Evolutionary conservation across 2,797 vertebrate species (phyloP).

Genomic region (Takifugu ocellatus): DNA sequence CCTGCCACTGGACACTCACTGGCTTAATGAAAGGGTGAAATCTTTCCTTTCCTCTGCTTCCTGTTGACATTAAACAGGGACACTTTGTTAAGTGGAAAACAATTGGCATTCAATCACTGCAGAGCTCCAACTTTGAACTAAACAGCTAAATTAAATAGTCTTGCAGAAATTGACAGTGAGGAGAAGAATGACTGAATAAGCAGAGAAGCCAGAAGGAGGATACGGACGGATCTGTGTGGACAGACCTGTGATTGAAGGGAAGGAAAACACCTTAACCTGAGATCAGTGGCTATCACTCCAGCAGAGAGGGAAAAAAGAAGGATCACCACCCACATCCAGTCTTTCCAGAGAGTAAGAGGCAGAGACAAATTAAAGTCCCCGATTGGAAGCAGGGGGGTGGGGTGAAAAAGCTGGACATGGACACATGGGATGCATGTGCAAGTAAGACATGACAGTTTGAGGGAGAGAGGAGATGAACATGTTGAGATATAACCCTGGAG

Average conservation of each 20-base stretch:
- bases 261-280: slow-evolving; percentile 56
- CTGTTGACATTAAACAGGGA: not conserved
- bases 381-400: slow-evolving; percentile 21
- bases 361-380: slow-evolving; percentile 21
- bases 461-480: slow-evolving; percentile 53
- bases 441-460: slow-evolving; percentile 30
- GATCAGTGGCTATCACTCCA: slow-evolving; percentile 61
- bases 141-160: slow-evolving; percentile 33
- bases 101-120: slow-evolving; percentile 11
- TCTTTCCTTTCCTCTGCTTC: not conserved
- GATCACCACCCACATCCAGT: slow-evolving; percentile 39
- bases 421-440: slow-evolving; percentile 47
- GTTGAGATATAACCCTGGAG: slow-evolving; percentile 67
- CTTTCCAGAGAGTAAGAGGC: slow-evolving; percentile 34
- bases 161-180: slow-evolving; percentile 26
- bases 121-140: slow-evolving; percentile 20
- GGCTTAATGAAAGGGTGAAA: too few species aligned
- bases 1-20: too few species aligned
- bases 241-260: slow-evolving; percentile 61
- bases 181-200: slow-evolving; percentile 41
- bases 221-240: slow-evolving; percentile 47
- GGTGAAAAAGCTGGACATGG: slow-evolving; percentile 31
- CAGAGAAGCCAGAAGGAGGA: slow-evolving; percentile 23
- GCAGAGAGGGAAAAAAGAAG: slow-evolving; percentile 36
- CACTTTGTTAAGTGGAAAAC: slow-evolving; percentile 10